These are phyloP conservation scores for Odobenus rosmarus DNA, from an alignment of 2,113 vertebrate species.

Conservation along the genomic window DNA sequence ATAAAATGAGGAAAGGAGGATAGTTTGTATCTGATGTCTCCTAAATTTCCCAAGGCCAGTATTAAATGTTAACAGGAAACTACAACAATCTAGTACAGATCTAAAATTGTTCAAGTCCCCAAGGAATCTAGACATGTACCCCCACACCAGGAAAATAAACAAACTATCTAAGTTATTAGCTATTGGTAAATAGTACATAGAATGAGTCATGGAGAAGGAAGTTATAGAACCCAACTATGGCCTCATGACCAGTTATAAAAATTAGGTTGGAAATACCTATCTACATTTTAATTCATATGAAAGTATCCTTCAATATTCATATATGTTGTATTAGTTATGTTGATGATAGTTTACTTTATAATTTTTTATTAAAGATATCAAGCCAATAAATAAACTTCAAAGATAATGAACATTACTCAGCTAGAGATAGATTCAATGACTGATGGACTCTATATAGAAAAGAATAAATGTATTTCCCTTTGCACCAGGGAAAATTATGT, in stretches of 20 bases:
- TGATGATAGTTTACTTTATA: neutral
- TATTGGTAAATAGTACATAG: neutral
- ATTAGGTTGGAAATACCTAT: neutral
- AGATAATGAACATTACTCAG: neutral
- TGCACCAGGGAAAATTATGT: neutral
- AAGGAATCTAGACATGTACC: neutral
- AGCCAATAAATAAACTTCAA: neutral
- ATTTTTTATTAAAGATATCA: neutral
- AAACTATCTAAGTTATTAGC: neutral
- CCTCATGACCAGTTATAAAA: neutral
- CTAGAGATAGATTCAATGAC: neutral
- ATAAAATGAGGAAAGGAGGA: neutral
- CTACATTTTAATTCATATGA: neutral
- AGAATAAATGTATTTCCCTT: neutral
- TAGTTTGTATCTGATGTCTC: neutral
- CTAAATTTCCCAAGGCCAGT: neutral
- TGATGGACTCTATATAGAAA: neutral
- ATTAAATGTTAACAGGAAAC: constrained; percentile 12
- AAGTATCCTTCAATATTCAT: neutral
- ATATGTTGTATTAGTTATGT: neutral
- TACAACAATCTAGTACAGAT: neutral
- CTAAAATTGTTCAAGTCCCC: neutral
- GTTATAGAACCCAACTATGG: neutral
- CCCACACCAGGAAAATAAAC: neutral
- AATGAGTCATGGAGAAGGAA: neutral